phyloP scores from a whole-genome alignment of 2,888 invertebrate species.

The Himalopsyche kuldschensis region DNA sequence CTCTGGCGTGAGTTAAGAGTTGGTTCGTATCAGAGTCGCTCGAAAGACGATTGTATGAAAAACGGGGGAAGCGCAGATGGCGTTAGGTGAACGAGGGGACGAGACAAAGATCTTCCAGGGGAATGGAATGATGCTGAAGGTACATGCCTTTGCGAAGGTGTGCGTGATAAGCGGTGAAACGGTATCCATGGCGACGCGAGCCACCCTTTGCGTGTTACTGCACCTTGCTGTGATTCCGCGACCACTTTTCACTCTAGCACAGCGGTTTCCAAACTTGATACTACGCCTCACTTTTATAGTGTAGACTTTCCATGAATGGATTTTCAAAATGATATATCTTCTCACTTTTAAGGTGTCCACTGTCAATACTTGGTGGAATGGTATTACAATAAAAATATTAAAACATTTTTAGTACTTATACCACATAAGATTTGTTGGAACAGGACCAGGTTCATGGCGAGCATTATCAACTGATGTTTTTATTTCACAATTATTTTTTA shows the following conservation, averaged over 20 bases:
- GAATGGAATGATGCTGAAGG: background rate
- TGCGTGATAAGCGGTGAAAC: background rate
- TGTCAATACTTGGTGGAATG: too few relatives aligned
- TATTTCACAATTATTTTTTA: too few relatives aligned
- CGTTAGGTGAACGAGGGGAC: background rate
- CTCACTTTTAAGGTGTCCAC: too few relatives aligned
- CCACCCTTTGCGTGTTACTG: background rate
- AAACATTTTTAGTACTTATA: too few relatives aligned
- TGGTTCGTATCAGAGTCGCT: background rate
- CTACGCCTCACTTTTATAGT: too few relatives aligned
- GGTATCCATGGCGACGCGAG: background rate
- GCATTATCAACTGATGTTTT: too few relatives aligned
- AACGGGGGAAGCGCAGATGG: background rate
- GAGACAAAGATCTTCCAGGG: background rate
- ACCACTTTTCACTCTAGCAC: background rate
- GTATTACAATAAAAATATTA: too few relatives aligned
- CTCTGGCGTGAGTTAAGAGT: background rate
- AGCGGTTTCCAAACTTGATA: too few relatives aligned
- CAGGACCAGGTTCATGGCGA: too few relatives aligned
- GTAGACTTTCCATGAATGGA: too few relatives aligned
- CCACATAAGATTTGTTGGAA: too few relatives aligned
- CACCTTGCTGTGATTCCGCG: background rate
- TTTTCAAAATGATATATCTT: too few relatives aligned
- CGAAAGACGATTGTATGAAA: background rate
- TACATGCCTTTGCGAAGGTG: background rate